These are phyloP conservation scores for Halcyon leucocephala DNA, from an alignment of 2,797 vertebrate genomes.

Conservation along the genomic window DNA sequence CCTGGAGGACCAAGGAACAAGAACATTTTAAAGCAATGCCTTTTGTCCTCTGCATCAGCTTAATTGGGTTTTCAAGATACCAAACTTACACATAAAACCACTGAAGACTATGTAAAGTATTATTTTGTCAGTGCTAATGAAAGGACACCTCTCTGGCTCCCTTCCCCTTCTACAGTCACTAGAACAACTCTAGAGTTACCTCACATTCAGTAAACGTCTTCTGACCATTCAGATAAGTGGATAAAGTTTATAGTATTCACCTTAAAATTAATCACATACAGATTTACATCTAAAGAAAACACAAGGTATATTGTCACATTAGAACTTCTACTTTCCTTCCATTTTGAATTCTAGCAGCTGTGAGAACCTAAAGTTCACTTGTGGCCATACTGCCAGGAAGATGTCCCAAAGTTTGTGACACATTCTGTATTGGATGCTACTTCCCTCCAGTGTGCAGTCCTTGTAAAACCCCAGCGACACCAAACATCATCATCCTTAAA, in stretches of 20 bases:
- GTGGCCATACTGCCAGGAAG: background rate
- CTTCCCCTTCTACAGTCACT: background rate
- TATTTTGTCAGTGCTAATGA: background rate
- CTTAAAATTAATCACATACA: background rate
- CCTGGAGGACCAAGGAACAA: background rate
- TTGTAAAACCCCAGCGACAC: background rate
- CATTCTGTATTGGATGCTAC: background rate
- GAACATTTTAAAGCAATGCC: background rate
- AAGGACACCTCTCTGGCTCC: background rate
- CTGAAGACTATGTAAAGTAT: background rate
- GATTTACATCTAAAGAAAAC: background rate
- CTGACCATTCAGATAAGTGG: background rate
- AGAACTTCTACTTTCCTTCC: background rate
- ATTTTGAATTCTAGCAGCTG: background rate
- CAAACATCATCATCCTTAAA: background rate
- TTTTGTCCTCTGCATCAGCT: background rate
- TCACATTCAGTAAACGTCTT: background rate
- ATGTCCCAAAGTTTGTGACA: background rate
- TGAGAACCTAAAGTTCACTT: background rate
- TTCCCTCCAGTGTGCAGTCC: constrained; percentile 8
- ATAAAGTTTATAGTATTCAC: background rate
- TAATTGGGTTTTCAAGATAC: background rate
- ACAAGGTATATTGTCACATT: background rate
- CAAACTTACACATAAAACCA: background rate
- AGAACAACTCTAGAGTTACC: background rate